Percentiles rank a stretch among this genome's conserved stretches.
These are phyloP conservation scores for Brachyptera putata DNA, from an alignment of 2,888 invertebrate genomes.

Conservation along the genomic window DNA sequence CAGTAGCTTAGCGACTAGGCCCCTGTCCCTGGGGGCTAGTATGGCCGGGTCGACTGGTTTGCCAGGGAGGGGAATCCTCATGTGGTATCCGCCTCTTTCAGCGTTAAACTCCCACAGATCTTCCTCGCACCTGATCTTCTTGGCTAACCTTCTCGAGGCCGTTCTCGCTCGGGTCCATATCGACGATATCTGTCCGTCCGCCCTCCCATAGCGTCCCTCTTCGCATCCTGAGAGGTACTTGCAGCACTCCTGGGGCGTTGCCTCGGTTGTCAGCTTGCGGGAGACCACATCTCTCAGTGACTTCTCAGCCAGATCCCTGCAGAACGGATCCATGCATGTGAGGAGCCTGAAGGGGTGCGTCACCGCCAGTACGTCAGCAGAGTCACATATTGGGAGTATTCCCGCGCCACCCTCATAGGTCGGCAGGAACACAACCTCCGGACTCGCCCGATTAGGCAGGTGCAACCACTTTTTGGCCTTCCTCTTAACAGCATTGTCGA, in stretches of 20 bases:
- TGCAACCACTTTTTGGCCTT: no score
- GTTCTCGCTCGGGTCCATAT: constrained; percentile 19
- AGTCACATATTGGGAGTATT: constrained; percentile 38
- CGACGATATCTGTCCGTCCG: constrained; percentile 27
- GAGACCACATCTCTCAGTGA: not conserved
- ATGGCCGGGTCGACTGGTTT: no score
- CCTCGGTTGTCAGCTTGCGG: constrained; percentile 21
- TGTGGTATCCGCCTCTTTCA: no score
- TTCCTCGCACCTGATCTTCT: not conserved
- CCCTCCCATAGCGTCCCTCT: constrained; percentile 32
- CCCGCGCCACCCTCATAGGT: constrained; percentile 37
- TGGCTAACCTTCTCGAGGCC: constrained; percentile 25
- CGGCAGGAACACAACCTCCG: no score
- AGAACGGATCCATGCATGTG: constrained; percentile 34
- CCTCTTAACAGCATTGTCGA: no score
- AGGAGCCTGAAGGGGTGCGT: constrained; percentile 39
- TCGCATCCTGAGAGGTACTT: constrained; percentile 36
- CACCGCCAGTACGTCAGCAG: constrained; percentile 37
- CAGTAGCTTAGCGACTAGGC: no score
- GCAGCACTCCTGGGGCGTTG: constrained; percentile 34
- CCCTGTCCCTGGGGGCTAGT: no score
- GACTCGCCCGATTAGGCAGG: no score
- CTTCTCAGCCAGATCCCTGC: not conserved
- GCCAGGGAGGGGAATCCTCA: no score
- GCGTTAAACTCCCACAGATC: no score